Conservation (phyloP, 1,140 invertebrate species). For the Nasonia longicornis region DNA sequence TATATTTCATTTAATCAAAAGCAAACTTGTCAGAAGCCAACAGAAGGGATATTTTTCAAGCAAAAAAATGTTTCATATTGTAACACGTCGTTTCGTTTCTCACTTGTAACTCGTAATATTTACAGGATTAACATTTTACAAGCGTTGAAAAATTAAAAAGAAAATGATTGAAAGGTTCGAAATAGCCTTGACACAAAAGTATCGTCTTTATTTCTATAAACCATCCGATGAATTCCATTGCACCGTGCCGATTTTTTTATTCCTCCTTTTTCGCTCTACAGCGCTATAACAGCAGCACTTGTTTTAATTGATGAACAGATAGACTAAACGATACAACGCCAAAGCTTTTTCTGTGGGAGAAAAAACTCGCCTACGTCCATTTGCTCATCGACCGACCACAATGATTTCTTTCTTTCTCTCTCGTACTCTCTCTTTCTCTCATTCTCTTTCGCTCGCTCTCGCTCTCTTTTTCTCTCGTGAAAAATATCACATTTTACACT, state of each 20-base stretch:
- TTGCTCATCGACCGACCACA: slow-evolving; percentile 45
- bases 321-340: slow-evolving; percentile 47
- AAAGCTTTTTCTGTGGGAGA: slow-evolving; percentile 43
- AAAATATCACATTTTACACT: slow-evolving; percentile 50
- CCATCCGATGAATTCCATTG: slow-evolving; percentile 49
- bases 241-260: slow-evolving; percentile 49
- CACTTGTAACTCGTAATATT: slow-evolving; percentile 49
- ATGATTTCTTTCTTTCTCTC: slow-evolving; percentile 38
- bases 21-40: slow-evolving; percentile 41
- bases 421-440: slow-evolving; percentile 13
- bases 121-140: slow-evolving; percentile 50
- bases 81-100: slow-evolving; percentile 46
- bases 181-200: slow-evolving; percentile 49
- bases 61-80: slow-evolving; percentile 42
- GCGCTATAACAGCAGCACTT: slow-evolving; percentile 46
- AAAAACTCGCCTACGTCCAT: slow-evolving; percentile 44
- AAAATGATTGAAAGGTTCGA: slow-evolving; percentile 47
- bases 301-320: slow-evolving; percentile 46
- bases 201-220: slow-evolving; percentile 50
- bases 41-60: slow-evolving; percentile 37
- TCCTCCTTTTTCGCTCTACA: slow-evolving; percentile 38
- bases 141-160: slow-evolving; percentile 48
- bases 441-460: slow-evolving; percentile 4
- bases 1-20: slow-evolving; percentile 29
- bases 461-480: slow-evolving; percentile 41